Evolutionary conservation across 2,113 vertebrate species (phyloP), one percentile per base, ranked within the genome.

Genomic region (Symphodus melops): DNA sequence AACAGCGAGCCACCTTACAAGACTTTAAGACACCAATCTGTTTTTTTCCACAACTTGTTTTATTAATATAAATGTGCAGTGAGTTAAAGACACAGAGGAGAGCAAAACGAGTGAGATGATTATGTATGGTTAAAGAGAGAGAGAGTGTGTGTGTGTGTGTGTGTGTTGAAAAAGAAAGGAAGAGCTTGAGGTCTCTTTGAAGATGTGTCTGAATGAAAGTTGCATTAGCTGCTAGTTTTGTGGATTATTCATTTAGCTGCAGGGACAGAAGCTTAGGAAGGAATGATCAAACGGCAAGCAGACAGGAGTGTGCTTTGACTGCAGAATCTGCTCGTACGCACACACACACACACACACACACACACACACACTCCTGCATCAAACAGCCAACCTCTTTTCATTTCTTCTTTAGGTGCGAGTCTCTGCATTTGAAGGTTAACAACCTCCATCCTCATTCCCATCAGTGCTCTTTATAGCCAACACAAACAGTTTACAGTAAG

Each of bases 181-280:
- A 46, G 54, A 76, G 59, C 16, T 39, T 0, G 58, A 59, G 65
- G 59, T 63, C 28, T 82, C 69, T 85, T 89, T 88, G 86, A 88
- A 89, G 83, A 85, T 23, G 74, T 16, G 65, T 83, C 65, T 82
- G 84, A 81, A 88, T 87, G 72, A 87, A 86, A 84, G 81, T 86
- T 81, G 84, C 78, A 87, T 84, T 82, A 81, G 81, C 78, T 78
- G 75, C 44, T 77, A 57, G 65, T 87, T 81, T 82, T 69, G 78
- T 85, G 71, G 88, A 90, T 87, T 88, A 85, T 89, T 85, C 80
- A 75, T 86, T 73, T 65, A 44, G 61, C 83, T 21, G 21, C 64
- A 41, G 82, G 80, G 83, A 86, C 71, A 12, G 78, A 77, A 61
- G 85, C 62, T 86, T 66, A 82, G 69, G 79, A 76, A 36, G 62